A percentile compares a stretch with the other conserved stretches of the same genome.
These are phyloP conservation scores for Heterotis niloticus DNA, from an alignment of 2,113 vertebrate genomes.

Conservation along the genomic window DNA sequence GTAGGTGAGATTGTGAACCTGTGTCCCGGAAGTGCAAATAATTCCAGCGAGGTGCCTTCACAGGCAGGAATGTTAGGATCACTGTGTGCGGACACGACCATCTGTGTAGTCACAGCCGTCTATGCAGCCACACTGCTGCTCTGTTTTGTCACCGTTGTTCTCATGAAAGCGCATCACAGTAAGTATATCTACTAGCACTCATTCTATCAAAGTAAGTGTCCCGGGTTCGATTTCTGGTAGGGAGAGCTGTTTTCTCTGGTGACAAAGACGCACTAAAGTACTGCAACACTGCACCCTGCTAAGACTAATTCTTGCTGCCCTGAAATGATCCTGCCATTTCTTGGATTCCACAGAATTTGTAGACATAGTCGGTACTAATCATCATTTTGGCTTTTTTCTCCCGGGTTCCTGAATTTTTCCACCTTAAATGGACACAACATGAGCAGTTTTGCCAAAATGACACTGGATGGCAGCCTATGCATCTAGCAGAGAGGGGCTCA, in stretches of 20 bases:
- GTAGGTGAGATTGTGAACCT: not conserved
- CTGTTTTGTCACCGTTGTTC: not conserved
- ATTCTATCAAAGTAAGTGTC: not conserved
- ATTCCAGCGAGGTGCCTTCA: not conserved
- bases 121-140: slow-evolving; percentile 11
- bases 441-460: not conserved
- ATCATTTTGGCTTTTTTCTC: too few species aligned
- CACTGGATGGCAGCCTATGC: slow-evolving; percentile 5
- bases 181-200: not conserved
- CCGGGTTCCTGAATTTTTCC: too few species aligned
- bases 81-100: not conserved
- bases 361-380: too few species aligned
- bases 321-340: too few species aligned
- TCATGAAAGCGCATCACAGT: slow-evolving; percentile 26
- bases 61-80: not conserved
- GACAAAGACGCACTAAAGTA: too few species aligned
- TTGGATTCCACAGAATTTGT: too few species aligned
- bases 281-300: too few species aligned
- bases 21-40: not conserved
- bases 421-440: too few species aligned
- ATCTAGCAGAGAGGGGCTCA: not conserved
- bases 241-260: too few species aligned
- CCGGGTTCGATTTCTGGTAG: too few species aligned
- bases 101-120: slow-evolving; percentile 11
- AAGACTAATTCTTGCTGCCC: too few species aligned